Conservation (phyloP, 1,140 invertebrate species). For the Ptiloglossa arizonensis region DNA sequence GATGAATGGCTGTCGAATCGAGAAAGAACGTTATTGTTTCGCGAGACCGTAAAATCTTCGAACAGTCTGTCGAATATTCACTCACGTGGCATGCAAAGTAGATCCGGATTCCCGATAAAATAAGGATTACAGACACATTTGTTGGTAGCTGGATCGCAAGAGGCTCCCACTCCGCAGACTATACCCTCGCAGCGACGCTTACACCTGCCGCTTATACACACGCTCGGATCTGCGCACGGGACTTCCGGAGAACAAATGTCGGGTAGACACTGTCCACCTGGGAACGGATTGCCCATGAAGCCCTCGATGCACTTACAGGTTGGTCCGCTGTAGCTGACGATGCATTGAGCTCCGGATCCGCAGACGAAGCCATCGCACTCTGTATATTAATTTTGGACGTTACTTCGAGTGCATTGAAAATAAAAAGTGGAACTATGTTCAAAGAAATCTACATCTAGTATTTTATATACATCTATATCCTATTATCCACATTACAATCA, state of each 20-base stretch:
- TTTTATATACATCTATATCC: no score
- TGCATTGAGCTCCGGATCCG: slow-evolving; percentile 91
- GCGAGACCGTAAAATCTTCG: background rate
- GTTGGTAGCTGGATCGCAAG: slow-evolving; percentile 89
- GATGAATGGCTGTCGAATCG: slow-evolving; percentile 86
- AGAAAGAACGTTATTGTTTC: background rate
- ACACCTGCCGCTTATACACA: slow-evolving; percentile 92
- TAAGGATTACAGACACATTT: slow-evolving; percentile 93
- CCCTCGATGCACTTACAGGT: slow-evolving; percentile 94
- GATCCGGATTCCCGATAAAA: slow-evolving; percentile 93
- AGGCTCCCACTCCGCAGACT: slow-evolving; percentile 91
- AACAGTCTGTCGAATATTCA: slow-evolving; percentile 67
- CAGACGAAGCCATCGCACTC: slow-evolving; percentile 92
- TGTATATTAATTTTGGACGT: slow-evolving; percentile 69
- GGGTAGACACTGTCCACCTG: slow-evolving; percentile 90
- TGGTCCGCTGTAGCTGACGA: slow-evolving; percentile 91
- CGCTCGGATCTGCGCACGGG: slow-evolving; percentile 89
- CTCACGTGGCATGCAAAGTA: slow-evolving; percentile 95
- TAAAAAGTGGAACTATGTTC: no score
- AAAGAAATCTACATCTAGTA: no score
- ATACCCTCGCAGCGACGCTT: slow-evolving; percentile 92
- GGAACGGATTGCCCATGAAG: slow-evolving; percentile 94
- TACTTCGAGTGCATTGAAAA: no score
- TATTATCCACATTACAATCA: no score
- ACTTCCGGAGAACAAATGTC: slow-evolving; percentile 90